phyloP scores from a whole-genome alignment of 2,888 invertebrate species.

The Sialis lutaria region DNA sequence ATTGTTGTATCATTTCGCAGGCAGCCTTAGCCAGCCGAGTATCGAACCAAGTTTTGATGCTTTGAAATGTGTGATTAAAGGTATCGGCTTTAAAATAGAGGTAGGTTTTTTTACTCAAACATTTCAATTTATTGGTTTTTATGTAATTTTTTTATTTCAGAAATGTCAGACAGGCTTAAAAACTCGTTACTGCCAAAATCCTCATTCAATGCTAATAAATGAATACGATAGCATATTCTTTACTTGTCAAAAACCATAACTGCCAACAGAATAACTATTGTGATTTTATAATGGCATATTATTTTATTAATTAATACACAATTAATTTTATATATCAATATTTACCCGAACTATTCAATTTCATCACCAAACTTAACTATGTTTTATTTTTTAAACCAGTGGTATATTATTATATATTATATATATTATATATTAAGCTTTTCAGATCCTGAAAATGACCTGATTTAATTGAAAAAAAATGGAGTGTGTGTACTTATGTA shows the following conservation, averaged over 20 bases:
- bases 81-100: conserved; percentile 67
- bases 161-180: conserved; percentile 62
- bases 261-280: background rate
- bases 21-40: conserved; percentile 70
- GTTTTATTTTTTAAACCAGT: too few relatives aligned
- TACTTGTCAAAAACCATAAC: conserved; percentile 62
- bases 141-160: conserved; percentile 27
- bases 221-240: conserved; percentile 87
- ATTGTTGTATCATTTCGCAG: conserved; percentile 78
- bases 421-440: too few relatives aligned
- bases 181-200: conserved; percentile 85
- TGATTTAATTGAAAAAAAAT: too few relatives aligned
- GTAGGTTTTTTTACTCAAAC: conserved; percentile 24
- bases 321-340: too few relatives aligned
- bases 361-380: too few relatives aligned
- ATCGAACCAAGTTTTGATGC: conserved; percentile 88
- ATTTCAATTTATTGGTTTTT: background rate
- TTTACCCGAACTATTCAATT: too few relatives aligned
- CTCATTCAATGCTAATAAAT: conserved; percentile 80
- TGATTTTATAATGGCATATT: too few relatives aligned
- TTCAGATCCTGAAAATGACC: too few relatives aligned
- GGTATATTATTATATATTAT: too few relatives aligned
- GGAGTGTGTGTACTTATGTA: too few relatives aligned
- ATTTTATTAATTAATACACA: too few relatives aligned
- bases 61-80: conserved; percentile 55